Evolutionary conservation across 92 coral and sea anemone species (phyloP).

Genomic region (Zoanthus sociatus): DNA sequence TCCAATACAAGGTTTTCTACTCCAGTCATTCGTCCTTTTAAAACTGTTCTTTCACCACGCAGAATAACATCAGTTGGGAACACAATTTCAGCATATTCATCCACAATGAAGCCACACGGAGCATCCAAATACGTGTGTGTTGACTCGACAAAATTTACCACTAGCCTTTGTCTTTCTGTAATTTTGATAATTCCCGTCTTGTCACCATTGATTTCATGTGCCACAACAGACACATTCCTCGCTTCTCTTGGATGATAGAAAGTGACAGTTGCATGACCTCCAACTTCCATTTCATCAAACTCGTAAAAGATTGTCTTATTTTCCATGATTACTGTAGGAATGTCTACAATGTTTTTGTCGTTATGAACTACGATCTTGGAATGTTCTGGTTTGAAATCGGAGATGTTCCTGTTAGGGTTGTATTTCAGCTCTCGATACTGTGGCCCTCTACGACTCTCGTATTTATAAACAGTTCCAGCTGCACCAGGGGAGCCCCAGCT

Average conservation of each 20-base stretch:
- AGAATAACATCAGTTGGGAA: slow-evolving; percentile 95
- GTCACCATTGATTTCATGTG: slow-evolving; percentile 97
- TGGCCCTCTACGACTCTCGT: slow-evolving; percentile 99
- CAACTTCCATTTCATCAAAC: slow-evolving; percentile 95
- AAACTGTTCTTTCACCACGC: slow-evolving; percentile 70
- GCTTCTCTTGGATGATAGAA: slow-evolving; percentile 91
- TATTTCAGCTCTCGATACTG: slow-evolving; percentile 97
- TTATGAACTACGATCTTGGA: slow-evolving; percentile 91
- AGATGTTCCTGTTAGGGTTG: slow-evolving; percentile 78
- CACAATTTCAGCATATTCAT: slow-evolving; percentile 88
- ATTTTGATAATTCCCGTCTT: slow-evolving; percentile 91
- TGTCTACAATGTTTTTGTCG: slow-evolving; percentile 71
- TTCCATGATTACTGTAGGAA: slow-evolving; percentile 95
- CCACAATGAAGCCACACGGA: slow-evolving; percentile 92
- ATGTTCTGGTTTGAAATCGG: slow-evolving; percentile 93
- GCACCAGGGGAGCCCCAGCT: slow-evolving; percentile 70
- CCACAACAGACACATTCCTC: slow-evolving; percentile 92
- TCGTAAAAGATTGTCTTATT: slow-evolving; percentile 86
- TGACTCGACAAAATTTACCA: slow-evolving; percentile 71
- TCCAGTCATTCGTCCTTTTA: no score
- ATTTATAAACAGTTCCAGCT: slow-evolving; percentile 97
- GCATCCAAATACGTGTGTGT: slow-evolving; percentile 99
- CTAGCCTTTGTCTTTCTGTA: slow-evolving; percentile 73
- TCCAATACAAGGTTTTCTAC: no score
- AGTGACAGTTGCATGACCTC: slow-evolving; percentile 84